Percentiles rank a stretch among this genome's conserved stretches.
Evolutionary conservation across 2,888 invertebrate genomes (phyloP).

Genomic region (Sisyra nigra): DNA sequence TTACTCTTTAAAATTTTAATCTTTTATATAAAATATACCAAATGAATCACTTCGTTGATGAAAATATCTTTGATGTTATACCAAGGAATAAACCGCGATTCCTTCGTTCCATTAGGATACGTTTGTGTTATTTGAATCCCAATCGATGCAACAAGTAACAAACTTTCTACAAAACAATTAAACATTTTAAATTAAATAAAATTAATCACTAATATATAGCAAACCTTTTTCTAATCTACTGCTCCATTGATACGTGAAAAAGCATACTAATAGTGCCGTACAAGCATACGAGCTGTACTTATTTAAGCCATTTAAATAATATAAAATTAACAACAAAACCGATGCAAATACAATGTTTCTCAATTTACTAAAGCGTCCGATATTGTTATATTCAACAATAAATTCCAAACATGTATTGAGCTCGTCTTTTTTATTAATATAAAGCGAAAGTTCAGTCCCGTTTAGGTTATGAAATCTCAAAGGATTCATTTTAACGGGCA

Average conservation of each 20-base stretch:
- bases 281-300: too few relatives aligned
- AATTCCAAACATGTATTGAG: not conserved
- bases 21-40: too few relatives aligned
- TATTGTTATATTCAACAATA: constrained; percentile 1
- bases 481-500: not conserved
- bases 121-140: constrained; percentile 1
- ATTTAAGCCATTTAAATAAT: too few relatives aligned
- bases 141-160: not conserved
- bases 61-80: constrained; percentile 1
- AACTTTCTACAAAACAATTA: not conserved
- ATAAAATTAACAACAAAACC: too few relatives aligned
- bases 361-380: not conserved
- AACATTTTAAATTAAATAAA: not conserved
- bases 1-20: too few relatives aligned
- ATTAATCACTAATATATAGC: too few relatives aligned
- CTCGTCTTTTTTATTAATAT: not conserved
- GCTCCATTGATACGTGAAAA: too few relatives aligned
- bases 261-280: too few relatives aligned
- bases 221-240: too few relatives aligned
- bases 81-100: not conserved
- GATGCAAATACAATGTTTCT: not conserved
- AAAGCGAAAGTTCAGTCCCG: not conserved
- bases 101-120: not conserved
- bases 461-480: not conserved
- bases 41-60: constrained; percentile 1